phyloP scores from a whole-genome alignment of 2,888 invertebrate species.

The Apantesis nais region DNA sequence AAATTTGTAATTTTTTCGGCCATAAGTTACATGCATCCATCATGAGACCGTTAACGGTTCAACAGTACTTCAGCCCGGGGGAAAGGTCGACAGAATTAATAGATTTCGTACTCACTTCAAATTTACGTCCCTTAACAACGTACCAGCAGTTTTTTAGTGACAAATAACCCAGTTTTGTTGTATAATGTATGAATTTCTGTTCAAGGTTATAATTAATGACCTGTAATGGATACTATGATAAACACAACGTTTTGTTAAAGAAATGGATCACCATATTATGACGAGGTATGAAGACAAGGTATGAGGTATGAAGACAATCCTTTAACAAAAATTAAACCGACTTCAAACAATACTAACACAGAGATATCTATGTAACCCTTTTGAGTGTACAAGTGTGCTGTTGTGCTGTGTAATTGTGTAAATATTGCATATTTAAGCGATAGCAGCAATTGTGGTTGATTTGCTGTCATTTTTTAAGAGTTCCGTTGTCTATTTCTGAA shows the following conservation, averaged over 20 bases:
- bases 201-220: constrained; percentile 11
- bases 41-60: constrained; percentile 56
- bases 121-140: constrained; percentile 28
- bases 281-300: not conserved
- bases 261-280: not conserved
- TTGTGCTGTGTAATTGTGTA: no score
- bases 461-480: no score
- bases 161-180: constrained; percentile 17
- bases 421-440: no score
- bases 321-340: no score
- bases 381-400: no score
- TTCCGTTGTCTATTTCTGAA: no score
- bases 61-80: constrained; percentile 38
- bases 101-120: constrained; percentile 46
- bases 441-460: no score
- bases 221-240: constrained; percentile 3
- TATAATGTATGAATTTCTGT: not conserved
- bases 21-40: constrained; percentile 57
- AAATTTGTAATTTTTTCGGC: constrained; percentile 73
- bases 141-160: constrained; percentile 20
- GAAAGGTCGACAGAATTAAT: constrained; percentile 48
- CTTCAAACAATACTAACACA: no score
- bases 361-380: no score
- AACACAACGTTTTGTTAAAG: not conserved
- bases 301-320: no score